Base-by-base conservation (phyloP, 2,113 vertebrate species). In the Psittacula cyanocephala region DNA sequence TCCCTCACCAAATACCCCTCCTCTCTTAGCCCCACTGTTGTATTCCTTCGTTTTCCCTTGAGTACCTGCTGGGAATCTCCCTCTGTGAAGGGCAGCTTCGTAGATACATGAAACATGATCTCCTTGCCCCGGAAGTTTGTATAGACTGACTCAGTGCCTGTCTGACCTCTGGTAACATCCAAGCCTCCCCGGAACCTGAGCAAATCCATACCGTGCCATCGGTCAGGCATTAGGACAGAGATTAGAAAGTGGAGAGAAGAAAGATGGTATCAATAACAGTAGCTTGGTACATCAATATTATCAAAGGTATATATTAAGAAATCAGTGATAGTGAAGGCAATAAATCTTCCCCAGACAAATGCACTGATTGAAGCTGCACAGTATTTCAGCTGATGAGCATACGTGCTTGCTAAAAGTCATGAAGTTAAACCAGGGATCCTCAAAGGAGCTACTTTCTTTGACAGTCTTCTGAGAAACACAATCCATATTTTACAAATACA, bases 71-170 rank as follows among this genome's bases (percentile, higher is more conserved):
- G 99, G 27, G 98, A 97, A 93, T 99, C 99, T 46, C 98, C 98
- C 11, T 99, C 98, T 55, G 99, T 99, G 96, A 98, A 99, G 14
- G 99, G 99, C 76, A 99, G 98, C 94, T 99, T 99, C 31, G 99
- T 99, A 84, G 98, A 98, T 8, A 99, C 98, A 29, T 99, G 99
- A 91, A 99, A 99, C 98, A 99, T 99, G 90, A 99, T 98, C 96
- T 99, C 98, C 91, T 98, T 98, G 9, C 98, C 98, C 9, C 97
- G 98, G 96, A 99, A 99, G 81, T 98, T 98, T 76, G 99, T 99
- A 82, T 98, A 98, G 91, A 99, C 97, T 0, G 99, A 98, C 80
- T 99, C 98, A 12, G 96, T 98, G 97, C 99, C 99, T 10, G 99
- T 99, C 92, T 99, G 99, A 75, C 98, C 99, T 84, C 98, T 98